Evolutionary conservation across 1,140 invertebrate species (phyloP).

Genomic region (Hestina assimilis): DNA sequence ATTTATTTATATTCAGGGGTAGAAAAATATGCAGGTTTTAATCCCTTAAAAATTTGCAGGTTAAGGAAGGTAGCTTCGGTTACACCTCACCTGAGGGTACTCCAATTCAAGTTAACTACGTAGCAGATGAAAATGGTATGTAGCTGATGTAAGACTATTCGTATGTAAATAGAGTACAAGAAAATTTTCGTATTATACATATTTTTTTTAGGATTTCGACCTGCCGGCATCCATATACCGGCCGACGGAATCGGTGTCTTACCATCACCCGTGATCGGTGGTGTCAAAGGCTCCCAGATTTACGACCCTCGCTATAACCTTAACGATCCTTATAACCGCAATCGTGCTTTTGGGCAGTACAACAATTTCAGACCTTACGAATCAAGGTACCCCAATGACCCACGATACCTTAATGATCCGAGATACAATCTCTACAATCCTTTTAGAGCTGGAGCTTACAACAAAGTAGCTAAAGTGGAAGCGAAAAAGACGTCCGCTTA

Average conservation of each 20-base stretch:
- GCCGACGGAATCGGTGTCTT: constrained; percentile 48
- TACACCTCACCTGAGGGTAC: constrained; percentile 90
- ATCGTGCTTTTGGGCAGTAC: constrained; percentile 24
- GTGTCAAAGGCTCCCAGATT: constrained; percentile 25
- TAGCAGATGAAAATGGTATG: constrained; percentile 80
- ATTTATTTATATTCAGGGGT: no score
- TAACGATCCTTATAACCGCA: constrained; percentile 31
- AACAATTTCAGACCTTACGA: constrained; percentile 41
- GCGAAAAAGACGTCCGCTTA: background rate
- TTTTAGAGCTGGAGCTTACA: constrained; percentile 19
- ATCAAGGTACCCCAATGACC: constrained; percentile 36
- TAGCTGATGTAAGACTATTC: no score
- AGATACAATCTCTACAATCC: constrained; percentile 42
- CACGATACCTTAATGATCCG: constrained; percentile 34
- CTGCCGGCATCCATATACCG: constrained; percentile 61
- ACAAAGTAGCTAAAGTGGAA: background rate
- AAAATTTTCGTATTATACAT: background rate
- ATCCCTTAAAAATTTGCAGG: constrained; percentile 24
- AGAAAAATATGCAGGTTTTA: no score
- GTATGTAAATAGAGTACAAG: background rate
- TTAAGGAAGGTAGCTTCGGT: constrained; percentile 83
- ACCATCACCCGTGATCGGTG: constrained; percentile 23
- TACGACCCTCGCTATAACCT: constrained; percentile 43
- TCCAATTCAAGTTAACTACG: constrained; percentile 81
- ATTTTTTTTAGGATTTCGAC: constrained; percentile 60